Evolutionary conservation across 1,140 invertebrate genomes (phyloP), one percentile per base, ranked within the genome.

Genomic region (Trachymyrmex septentrionalis): DNA sequence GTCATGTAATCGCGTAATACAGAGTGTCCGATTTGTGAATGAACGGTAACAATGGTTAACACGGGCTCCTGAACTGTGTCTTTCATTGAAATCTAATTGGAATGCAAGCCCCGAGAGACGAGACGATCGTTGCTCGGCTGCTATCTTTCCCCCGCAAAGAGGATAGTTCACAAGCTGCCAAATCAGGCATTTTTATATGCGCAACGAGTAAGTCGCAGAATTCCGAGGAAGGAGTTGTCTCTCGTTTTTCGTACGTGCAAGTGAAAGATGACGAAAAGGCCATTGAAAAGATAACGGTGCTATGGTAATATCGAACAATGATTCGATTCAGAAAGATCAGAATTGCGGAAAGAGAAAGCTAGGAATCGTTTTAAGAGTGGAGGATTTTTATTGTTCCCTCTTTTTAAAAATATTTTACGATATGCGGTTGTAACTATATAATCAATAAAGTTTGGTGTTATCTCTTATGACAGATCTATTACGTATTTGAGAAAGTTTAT

Each of bases 31-130:
- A 93, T 93, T 93, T 92, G 91, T 93, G 92, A 93, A 93, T 94
- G 93, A 92, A 91, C 91, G 73, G 86, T 87, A 87, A 55, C 81
- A 87, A 85, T 89, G 87, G 89, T 85, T 88, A 91, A 89, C 88
- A 89, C 88, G 90, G 82, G 90, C 48, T 87, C 76, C 78, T 82
- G 86, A 67, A 64, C 67, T 85, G 76, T 92, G 88, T 90, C 92
- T 93, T 93, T 93, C 92, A 93, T 94, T 94, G 92, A 93, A 93
- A 93, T 87, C 92, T 92, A 90, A 94, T 93, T 93, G 90, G 88
- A 92, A 94, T 93, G 90, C 93, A 91, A 24, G 9, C 86, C 90
- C n/a, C 55, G 55, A 80, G 87, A 91, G 85, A 77, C 88, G 72
- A 91, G 88, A 92, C 91, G 91, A 87, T 89, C 59, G 89, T 53